Conservation (phyloP, 2,113 vertebrate species). For the Pimephales promelas region DNA sequence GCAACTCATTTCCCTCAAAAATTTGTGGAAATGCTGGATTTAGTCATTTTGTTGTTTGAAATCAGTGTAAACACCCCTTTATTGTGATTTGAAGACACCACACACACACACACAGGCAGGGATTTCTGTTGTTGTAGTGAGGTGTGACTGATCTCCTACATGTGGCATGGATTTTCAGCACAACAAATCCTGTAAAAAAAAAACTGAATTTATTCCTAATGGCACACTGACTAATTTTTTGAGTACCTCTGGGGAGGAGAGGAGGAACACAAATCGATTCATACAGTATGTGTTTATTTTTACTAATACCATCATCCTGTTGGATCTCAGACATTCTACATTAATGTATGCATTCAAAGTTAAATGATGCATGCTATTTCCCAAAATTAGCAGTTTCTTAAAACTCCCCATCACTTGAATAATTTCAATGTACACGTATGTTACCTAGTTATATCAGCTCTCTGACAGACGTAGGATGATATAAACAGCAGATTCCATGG, state of each 20-base stretch:
- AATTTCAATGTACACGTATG: neutral
- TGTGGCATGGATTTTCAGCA: neutral
- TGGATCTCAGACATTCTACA: neutral
- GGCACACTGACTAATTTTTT: neutral
- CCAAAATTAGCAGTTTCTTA: neutral
- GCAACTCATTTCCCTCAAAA: neutral
- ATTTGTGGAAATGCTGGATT: neutral
- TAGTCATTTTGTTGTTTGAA: neutral
- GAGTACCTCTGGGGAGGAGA: neutral
- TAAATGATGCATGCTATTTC: neutral
- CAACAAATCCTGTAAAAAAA: neutral
- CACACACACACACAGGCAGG: neutral
- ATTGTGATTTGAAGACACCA: neutral
- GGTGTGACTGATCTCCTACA: neutral
- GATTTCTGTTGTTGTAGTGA: neutral
- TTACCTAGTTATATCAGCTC: neutral
- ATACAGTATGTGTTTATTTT: neutral
- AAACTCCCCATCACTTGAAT: neutral
- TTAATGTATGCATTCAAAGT: neutral
- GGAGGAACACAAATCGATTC: neutral
- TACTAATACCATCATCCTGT: neutral
- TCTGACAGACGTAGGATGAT: neutral
- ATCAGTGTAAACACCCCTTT: neutral
- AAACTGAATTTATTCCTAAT: neutral
- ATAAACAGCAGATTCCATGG: conserved; percentile 28